These are phyloP conservation scores for Oscarella lobularis DNA, from an alignment of 37 sponge, comb jelly and placozoan genomes.

Conservation along the genomic window DNA sequence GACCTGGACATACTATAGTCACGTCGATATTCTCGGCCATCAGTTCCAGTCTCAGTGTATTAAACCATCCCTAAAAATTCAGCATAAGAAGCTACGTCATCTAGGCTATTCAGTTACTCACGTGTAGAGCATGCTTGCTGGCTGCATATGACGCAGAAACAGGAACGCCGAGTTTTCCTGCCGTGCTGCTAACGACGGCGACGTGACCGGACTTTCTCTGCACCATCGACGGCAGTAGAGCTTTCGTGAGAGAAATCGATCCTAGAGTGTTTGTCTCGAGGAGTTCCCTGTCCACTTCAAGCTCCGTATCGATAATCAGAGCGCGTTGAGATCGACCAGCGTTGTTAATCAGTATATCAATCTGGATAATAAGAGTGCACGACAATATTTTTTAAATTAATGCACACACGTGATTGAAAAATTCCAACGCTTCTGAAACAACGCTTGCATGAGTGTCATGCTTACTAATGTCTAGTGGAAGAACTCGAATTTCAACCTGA, in stretches of 20 bases:
- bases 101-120: slow-evolving; percentile 17
- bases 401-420: too few relatives aligned
- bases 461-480: slow-evolving; percentile 43
- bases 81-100: neutral
- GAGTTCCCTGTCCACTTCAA: slow-evolving; percentile 52
- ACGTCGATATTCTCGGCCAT: slow-evolving; percentile 33
- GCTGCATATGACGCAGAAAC: slow-evolving; percentile 62
- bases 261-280: slow-evolving; percentile 67
- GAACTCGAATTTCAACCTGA: neutral
- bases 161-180: slow-evolving; percentile 82
- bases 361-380: slow-evolving; percentile 9
- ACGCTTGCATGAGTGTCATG: slow-evolving; percentile 19
- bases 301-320: slow-evolving; percentile 47
- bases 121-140: slow-evolving; percentile 85
- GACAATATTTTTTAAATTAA: too few relatives aligned
- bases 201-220: slow-evolving; percentile 41
- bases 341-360: slow-evolving; percentile 86
- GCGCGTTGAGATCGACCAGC: slow-evolving; percentile 82
- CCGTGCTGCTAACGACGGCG: slow-evolving; percentile 66
- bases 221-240: slow-evolving; percentile 71
- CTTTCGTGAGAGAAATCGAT: slow-evolving; percentile 76
- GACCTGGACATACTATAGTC: slow-evolving; percentile 75
- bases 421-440: too few relatives aligned
- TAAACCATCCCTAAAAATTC: slow-evolving; percentile 91
- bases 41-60: slow-evolving; percentile 71